Conservation (phyloP, 2,888 invertebrate genomes). For the Ochropleura plecta region DNA sequence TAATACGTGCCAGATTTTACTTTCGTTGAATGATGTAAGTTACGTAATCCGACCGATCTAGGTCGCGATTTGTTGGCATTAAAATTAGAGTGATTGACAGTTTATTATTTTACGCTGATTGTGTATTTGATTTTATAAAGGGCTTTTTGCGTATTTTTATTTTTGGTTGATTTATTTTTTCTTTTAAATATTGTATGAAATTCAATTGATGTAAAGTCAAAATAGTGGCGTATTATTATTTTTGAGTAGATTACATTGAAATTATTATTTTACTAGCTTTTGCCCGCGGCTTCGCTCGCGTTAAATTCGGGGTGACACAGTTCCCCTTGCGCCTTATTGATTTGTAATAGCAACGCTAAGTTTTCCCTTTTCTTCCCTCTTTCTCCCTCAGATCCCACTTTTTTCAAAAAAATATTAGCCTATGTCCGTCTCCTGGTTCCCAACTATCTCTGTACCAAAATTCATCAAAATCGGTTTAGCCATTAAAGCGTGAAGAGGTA, state of each 20-base stretch:
- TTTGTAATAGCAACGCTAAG: no score
- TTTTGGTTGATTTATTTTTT: background rate
- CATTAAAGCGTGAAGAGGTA: no score
- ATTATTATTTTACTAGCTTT: background rate
- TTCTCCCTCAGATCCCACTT: no score
- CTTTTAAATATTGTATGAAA: background rate
- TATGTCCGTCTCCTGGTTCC: no score
- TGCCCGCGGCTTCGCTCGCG: no score
- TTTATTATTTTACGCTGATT: constrained; percentile 34
- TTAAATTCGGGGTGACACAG: no score
- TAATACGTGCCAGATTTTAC: constrained; percentile 72
- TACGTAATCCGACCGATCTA: constrained; percentile 40
- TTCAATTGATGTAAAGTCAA: background rate
- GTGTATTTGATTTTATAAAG: background rate
- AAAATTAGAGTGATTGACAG: constrained; percentile 32
- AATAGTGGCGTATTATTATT: constrained; percentile 23
- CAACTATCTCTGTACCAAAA: no score
- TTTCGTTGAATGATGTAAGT: constrained; percentile 51
- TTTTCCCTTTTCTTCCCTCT: no score
- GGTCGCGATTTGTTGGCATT: constrained; percentile 51
- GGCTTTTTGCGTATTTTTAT: background rate
- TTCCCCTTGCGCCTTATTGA: no score
- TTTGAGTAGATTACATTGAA: background rate
- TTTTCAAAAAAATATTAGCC: no score
- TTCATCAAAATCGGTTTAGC: no score